phyloP scores from a whole-genome alignment of 2,888 invertebrate species.

The Pegoplata infirma region DNA sequence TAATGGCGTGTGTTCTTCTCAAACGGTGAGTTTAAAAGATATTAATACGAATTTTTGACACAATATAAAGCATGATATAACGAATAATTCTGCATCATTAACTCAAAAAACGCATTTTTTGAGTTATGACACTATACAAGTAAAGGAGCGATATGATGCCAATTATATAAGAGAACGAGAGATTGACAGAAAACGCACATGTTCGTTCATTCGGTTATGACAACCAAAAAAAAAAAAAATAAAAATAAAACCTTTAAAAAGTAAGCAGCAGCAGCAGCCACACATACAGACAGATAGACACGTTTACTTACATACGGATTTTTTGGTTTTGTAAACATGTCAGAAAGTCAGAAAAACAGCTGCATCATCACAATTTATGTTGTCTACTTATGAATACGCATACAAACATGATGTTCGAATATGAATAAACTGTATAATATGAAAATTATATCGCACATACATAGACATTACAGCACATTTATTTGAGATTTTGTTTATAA shows the following conservation, averaged over 20 bases:
- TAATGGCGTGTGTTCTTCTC: too few species aligned
- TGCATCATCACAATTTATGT: slow-evolving; percentile 47
- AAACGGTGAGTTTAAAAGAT: too few species aligned
- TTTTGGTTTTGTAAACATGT: slow-evolving; percentile 50
- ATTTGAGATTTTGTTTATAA: too few species aligned
- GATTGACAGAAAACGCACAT: slow-evolving; percentile 21
- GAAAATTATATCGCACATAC: too few species aligned
- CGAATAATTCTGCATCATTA: too few species aligned
- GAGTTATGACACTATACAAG: too few species aligned
- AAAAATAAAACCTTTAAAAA: background rate
- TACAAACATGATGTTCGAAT: background rate
- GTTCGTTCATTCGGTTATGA: slow-evolving; percentile 23
- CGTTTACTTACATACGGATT: background rate
- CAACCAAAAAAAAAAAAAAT: background rate
- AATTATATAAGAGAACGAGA: slow-evolving; percentile 29
- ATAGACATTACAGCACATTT: too few species aligned
- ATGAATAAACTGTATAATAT: too few species aligned
- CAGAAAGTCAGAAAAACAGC: slow-evolving; percentile 49
- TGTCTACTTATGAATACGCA: slow-evolving; percentile 9
- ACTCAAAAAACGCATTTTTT: too few species aligned
- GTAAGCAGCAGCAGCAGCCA: background rate
- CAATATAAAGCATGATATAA: too few species aligned
- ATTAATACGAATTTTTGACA: too few species aligned
- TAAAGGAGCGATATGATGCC: slow-evolving; percentile 30
- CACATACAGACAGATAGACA: background rate